Evolutionary conservation across 1,140 invertebrate genomes (phyloP), one percentile per base, ranked within the genome.

Genomic region (Agrypnia vestita): DNA sequence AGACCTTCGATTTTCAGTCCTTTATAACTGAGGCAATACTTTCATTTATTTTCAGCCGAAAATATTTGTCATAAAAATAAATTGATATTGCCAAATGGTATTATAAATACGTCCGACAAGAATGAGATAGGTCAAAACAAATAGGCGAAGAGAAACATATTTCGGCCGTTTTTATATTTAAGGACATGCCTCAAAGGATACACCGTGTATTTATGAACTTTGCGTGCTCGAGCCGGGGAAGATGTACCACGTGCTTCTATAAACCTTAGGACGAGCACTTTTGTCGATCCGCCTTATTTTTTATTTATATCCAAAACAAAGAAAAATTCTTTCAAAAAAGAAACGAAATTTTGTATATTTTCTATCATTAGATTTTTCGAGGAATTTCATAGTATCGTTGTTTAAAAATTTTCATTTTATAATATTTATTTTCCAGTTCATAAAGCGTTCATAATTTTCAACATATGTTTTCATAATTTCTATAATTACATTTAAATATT

Each of bases 121-220:
- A 59, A 59, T 59, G 17, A 59, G 55, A 59, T 59, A 59, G 55
- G 55, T 59, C 17, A 59, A 59, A 59, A 21, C 21, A 19, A 19
- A 59, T 59, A 19, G 0, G 55, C 55, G 55, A 17, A 59, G 55
- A 59, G 12, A 59, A 59, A 59, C 21, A 21, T 59, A 35, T 59
- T 21, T 21, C 8, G 17, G n/a, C 55, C 55, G 55, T 59, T 59
- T 21, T 59, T 21, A 15, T 59, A 59, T 21, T 59, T 59, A 59
- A 21, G 21, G 55, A 59, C 15, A 59, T 59, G 55, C 21, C 15
- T 19, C 55, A 59, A 59, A 59, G 55, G 55, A 59, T 59, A 17
- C 55, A 21, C 55, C 8, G 21, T 59, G 15, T 59, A 53, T 51
- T 75, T 75, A 75, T 75, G 73, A 75, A 75, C 25, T 75, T 75